These are phyloP conservation scores for Drosophila kanekoi DNA, from an alignment of 2,888 invertebrate genomes.

Conservation along the genomic window DNA sequence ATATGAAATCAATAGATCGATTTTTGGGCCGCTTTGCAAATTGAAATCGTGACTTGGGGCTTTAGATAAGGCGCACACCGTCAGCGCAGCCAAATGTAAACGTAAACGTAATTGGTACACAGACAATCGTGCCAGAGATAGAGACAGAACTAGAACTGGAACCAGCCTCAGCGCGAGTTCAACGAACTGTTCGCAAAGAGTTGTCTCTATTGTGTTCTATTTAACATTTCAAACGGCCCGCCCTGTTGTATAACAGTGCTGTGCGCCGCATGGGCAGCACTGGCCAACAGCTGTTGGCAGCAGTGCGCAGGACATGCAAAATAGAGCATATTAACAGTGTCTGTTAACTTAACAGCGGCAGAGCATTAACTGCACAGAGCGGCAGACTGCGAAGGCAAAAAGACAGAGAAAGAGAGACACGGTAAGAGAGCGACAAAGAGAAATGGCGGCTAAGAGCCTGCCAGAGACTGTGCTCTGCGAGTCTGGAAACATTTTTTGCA, in stretches of 20 bases:
- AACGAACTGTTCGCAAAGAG: constrained; percentile 44
- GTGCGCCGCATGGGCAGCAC: constrained; percentile 49
- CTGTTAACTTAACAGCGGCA: constrained; percentile 9
- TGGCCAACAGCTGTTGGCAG: constrained; percentile 54
- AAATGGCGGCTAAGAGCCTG: constrained; percentile 3
- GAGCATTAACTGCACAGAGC: not conserved
- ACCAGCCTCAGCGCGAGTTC: constrained; percentile 33
- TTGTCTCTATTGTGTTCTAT: not conserved
- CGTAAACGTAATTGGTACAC: constrained; percentile 46
- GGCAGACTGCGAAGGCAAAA: not conserved
- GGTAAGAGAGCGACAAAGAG: not conserved
- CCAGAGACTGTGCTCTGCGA: not conserved
- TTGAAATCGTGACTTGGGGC: constrained; percentile 81
- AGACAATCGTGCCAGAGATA: constrained; percentile 21
- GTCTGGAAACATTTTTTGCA: not conserved
- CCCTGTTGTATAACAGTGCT: constrained; percentile 58
- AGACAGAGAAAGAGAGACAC: not conserved
- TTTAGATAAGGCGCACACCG: constrained; percentile 68
- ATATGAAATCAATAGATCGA: constrained; percentile 80
- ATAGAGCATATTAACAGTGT: constrained; percentile 2
- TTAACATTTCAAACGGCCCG: constrained; percentile 29
- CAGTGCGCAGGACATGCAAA: constrained; percentile 55
- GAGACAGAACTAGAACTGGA: constrained; percentile 12
- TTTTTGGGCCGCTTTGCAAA: constrained; percentile 69
- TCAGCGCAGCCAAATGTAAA: constrained; percentile 16